Conservation (phyloP, 2,113 vertebrate species). For the Aspidoscelis tigris region DNA sequence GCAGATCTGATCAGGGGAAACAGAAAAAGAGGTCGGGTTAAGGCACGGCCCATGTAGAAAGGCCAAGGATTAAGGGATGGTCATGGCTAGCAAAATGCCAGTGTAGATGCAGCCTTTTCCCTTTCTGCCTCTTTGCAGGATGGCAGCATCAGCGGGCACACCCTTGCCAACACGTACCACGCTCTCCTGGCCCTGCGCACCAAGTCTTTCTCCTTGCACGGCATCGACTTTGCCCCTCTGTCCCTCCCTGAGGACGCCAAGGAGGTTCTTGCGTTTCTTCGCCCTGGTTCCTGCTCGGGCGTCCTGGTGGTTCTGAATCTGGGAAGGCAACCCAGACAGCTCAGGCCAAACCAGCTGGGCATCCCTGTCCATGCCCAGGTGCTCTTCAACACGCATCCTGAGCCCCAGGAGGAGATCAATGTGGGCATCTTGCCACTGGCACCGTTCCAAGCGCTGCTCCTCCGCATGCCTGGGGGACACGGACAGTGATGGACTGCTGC, state of each 20-base stretch:
- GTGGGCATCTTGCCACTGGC: not conserved
- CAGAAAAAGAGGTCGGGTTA: too few relatives aligned
- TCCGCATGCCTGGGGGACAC: not conserved
- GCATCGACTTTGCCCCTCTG: not conserved
- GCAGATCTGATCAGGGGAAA: too few relatives aligned
- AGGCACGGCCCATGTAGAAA: not conserved
- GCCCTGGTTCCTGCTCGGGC: not conserved
- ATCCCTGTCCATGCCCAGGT: not conserved
- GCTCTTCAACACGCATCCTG: conserved; percentile 5
- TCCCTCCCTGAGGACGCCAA: not conserved
- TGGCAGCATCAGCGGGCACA: not conserved
- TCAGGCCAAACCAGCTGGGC: not conserved
- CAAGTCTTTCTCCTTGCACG: not conserved
- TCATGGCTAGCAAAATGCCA: not conserved
- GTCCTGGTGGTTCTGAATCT: conserved; percentile 15
- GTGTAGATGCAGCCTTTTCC: not conserved
- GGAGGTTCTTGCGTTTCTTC: not conserved
- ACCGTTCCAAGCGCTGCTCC: conserved; percentile 7
- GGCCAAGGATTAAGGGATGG: not conserved
- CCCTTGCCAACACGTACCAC: not conserved
- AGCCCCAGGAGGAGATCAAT: not conserved
- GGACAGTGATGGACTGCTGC: not conserved
- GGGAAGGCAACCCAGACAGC: not conserved
- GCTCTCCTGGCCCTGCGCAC: conserved; percentile 1
- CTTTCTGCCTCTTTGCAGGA: not conserved